phyloP scores from a whole-genome alignment of 2,113 vertebrate genomes.

The Rhinichthys klamathensis region DNA sequence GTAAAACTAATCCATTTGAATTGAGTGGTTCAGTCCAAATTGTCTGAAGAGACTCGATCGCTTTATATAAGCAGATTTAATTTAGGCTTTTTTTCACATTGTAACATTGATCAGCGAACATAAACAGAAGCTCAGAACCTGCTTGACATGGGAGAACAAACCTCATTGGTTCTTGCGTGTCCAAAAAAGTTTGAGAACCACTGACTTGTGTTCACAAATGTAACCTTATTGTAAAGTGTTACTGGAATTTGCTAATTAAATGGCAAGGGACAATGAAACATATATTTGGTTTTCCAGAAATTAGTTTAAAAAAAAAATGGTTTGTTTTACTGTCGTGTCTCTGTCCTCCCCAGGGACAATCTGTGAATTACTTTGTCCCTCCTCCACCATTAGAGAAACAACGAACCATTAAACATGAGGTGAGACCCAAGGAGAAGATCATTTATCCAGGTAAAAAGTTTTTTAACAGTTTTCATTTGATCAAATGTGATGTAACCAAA shows the following conservation, averaged over 20 bases:
- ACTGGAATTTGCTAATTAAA: background rate
- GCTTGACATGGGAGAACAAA: too few species aligned
- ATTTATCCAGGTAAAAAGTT: constrained; percentile 83
- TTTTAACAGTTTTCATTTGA: background rate
- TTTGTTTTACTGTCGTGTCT: background rate
- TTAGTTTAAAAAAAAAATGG: too few species aligned
- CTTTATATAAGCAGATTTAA: too few species aligned
- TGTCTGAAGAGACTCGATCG: too few species aligned
- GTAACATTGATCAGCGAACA: too few species aligned
- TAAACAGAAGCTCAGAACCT: too few species aligned
- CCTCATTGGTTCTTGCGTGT: too few species aligned
- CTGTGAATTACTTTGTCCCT: constrained; percentile 93
- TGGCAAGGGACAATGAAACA: background rate
- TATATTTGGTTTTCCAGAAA: background rate
- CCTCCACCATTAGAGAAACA: constrained; percentile 81
- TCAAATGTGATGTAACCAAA: background rate
- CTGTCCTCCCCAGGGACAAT: constrained; percentile 77
- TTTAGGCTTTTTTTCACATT: too few species aligned
- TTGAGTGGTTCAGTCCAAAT: too few species aligned
- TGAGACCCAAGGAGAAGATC: constrained; percentile 85
- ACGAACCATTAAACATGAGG: constrained; percentile 73
- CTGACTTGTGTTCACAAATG: background rate
- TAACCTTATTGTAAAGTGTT: background rate
- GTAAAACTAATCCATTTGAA: too few species aligned
- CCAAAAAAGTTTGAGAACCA: too few species aligned